Evolutionary conservation across 2,888 invertebrate species (phyloP), one percentile per base, ranked within the genome.

Genomic region (Oscheius sp.): DNA sequence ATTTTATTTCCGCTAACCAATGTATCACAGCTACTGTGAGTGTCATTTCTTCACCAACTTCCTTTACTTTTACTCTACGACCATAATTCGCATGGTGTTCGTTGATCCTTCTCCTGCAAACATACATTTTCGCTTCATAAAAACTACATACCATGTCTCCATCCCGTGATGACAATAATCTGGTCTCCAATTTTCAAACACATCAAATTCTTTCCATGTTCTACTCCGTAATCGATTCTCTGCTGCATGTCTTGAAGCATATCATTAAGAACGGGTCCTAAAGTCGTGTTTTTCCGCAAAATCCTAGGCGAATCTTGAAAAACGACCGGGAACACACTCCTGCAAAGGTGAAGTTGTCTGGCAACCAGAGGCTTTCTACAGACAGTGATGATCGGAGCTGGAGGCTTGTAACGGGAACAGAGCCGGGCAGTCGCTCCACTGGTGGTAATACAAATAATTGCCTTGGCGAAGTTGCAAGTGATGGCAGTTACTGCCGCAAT

Each of bases 401-500:
- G 93, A 76, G 97, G 96, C 71, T 94, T 92, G 92, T 96, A 97
- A 90, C 96, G 96, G 88, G 96, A 94, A 83, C 96, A 93, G 87
- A 96, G 92, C 90, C 94, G 94, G 50, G 97, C 96, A 0, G 95
- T 95, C 90, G 89, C 89, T 86, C 91, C 91, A 57, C 90, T 90
- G 0, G 95, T 95, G 0, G 95, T 95, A 85, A 95, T 93, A 9
- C 95, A 94, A 70, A 96, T 93, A 80, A 96, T 94, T 70, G 96
- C 96, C 5, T 94, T 92, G 2, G 97, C 96, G 88, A 93, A 91
- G 89, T 94, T 93, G 90, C 96, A 96, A 86, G 93, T 92, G 0
- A 96, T 93, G 0, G 96, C 97, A 88, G 96, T 96, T 2, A 96
- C 96, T 0, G 96, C 93, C 1, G 97, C 95, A 86, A 98, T 95